Base-by-base conservation (phyloP, 2,113 vertebrate genomes). In the Rattus rattus region DNA sequence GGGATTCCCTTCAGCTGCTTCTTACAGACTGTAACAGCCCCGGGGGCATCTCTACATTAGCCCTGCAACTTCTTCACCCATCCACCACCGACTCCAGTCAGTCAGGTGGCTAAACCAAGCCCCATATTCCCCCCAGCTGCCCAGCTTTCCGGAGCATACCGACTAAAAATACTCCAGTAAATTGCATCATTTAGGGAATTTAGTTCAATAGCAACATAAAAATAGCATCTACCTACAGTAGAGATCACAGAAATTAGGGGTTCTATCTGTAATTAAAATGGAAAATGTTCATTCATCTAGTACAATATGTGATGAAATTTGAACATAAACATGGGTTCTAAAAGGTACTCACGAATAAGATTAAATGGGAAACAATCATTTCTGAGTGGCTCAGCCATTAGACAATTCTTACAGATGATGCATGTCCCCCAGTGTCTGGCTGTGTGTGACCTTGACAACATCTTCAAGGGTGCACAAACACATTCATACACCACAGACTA, bases 381-480 rank as follows among this genome's bases (percentile, higher is more conserved):
- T 47, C 13, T 7, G 16, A 26, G 12, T 63, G 72, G 24, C 16
- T 81, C 17, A 2, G 1, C 4, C 28, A 16, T 30, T 59, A 30
- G 16, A 9, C 24, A 73, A 39, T 28, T 49, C 65, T 43, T 59
- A 28, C 39, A 43, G 19, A 28, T 22, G 49, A 14, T 22, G 3
- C 2, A 2, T 0, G 1, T 0, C 7, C 0, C 5, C 1, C 14
- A 9, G 65, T 33, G 28, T 36, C 67, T 88, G 67, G 0, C 79
- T 13, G 12, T 33, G 4, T 4, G 24, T 39, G 79, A 77, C 3
- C 22, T 1, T 59, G 70, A 88, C 52, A 89, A 5, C 28, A 1
- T 33, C 56, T 43, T 39, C 0, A 0, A 11, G 47, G 36, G 24
- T 1, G 0, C n/a, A 47, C 73, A 47, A 12, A 75, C n/a, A 39